Conservation (phyloP, 1,140 invertebrate genomes). For the Dinoponera quadriceps region DNA sequence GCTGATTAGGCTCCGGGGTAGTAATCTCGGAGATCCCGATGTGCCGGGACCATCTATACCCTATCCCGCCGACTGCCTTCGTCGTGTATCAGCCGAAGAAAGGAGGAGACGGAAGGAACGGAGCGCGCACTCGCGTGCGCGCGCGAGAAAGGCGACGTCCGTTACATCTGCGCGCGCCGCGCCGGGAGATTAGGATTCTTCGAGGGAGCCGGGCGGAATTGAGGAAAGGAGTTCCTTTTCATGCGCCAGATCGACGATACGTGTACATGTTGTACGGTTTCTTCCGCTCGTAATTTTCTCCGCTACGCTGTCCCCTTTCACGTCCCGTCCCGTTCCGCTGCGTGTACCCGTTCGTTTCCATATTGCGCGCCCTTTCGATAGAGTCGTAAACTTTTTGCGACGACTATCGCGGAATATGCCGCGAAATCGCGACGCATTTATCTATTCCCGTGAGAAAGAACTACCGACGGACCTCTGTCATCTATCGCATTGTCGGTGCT, state of each 20-base stretch:
- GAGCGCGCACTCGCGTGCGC: slow-evolving; percentile 21
- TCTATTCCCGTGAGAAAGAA: not conserved
- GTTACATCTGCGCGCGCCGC: slow-evolving; percentile 53
- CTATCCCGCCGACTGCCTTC: slow-evolving; percentile 51
- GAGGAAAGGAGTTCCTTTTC: slow-evolving; percentile 60
- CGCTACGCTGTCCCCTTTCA: slow-evolving; percentile 25
- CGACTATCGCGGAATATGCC: not conserved
- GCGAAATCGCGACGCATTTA: not conserved
- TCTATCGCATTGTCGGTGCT: no score
- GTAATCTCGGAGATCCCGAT: slow-evolving; percentile 78
- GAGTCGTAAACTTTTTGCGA: slow-evolving; percentile 21
- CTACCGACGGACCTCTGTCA: not conserved
- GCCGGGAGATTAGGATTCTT: slow-evolving; percentile 71
- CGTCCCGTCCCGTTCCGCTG: slow-evolving; percentile 20
- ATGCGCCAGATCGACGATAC: slow-evolving; percentile 62
- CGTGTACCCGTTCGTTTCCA: slow-evolving; percentile 6
- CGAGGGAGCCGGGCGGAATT: slow-evolving; percentile 26
- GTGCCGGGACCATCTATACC: slow-evolving; percentile 39
- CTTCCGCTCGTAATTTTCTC: not conserved
- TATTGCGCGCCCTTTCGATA: not conserved
- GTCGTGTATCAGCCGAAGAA: slow-evolving; percentile 70
- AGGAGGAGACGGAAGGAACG: slow-evolving; percentile 56
- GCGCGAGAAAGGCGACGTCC: slow-evolving; percentile 19
- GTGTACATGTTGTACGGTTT: slow-evolving; percentile 35
- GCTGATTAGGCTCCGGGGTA: slow-evolving; percentile 81